Base-by-base conservation (phyloP, 2,797 vertebrate genomes). In the Adelosebastes latens region DNA sequence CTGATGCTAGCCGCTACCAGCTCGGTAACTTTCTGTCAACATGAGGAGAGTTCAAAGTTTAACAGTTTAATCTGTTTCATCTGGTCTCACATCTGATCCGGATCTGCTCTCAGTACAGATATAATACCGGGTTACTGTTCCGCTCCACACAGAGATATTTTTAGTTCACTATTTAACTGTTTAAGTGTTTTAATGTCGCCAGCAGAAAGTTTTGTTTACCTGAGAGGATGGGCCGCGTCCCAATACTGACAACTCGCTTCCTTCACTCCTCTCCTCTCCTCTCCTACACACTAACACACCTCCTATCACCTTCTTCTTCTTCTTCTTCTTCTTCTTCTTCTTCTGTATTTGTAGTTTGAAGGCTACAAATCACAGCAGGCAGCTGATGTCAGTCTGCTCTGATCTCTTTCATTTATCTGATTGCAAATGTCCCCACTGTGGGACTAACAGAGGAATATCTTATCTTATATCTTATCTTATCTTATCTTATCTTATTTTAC, bases 181-280 rank as follows among this genome's bases (percentile, higher is more conserved):
- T 72, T 18, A n/a, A 18, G 36, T 36, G 36, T 9, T 58, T 58
- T 27, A 27, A 20, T 6, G 16, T n/a, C 58, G 6, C 8, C 14
- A 9, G 34, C 2, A 31, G 13, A 88, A 88, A 91, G 82, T 88
- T 89, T 5, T 42, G 80, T 78, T 86, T 76, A 89, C 86, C 83
- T 87, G 79, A 59, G 4, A 52, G 65, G 42, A 56, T 12, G 11
- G 75, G 76, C 59, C 42, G 76, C 82, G 72, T 87, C 53, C 73
- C 60, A 76, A 80, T 22, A 68, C 68, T 64, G 16, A 18, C 1
- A 2, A 4, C 34, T 2, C 13, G 2, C 42, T 16, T 31, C 36
- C 73, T 29, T 31, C 59, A 62, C 1, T 27, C 16, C 59, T 69
- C 1, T 20, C 46, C 18, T 49, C 46, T 49, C 46, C 18, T 52